These are phyloP conservation scores for Nicator chloris DNA, from an alignment of 2,113 vertebrate genomes.

Conservation along the genomic window DNA sequence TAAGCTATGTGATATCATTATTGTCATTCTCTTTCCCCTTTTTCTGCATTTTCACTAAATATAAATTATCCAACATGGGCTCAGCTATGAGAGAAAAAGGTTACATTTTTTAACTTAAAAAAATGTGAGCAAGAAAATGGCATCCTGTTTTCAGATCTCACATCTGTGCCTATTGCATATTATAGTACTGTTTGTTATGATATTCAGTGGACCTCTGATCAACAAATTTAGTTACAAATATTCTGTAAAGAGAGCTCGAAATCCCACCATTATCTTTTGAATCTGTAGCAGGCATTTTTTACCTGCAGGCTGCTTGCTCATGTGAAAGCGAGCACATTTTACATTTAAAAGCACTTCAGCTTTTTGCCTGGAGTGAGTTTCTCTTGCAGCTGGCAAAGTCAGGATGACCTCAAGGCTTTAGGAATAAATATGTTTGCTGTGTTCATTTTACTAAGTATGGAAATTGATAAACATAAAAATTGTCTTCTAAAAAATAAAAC, in stretches of 20 bases:
- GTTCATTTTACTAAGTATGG: not conserved
- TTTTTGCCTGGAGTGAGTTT: constrained; percentile 63
- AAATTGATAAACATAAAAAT: not conserved
- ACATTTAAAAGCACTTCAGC: constrained; percentile 65
- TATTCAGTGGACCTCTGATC: not conserved
- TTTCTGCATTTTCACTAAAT: not conserved
- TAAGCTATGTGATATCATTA: not conserved
- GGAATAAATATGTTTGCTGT: constrained; percentile 27
- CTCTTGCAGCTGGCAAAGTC: constrained; percentile 55
- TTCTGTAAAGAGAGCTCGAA: constrained; percentile 23
- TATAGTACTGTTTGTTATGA: not conserved
- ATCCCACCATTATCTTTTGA: constrained; percentile 23
- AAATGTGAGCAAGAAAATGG: not conserved
- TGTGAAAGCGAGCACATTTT: constrained; percentile 64
- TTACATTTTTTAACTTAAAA: not conserved
- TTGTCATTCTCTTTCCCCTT: not conserved
- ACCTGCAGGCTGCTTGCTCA: constrained; percentile 56
- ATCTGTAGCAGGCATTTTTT: not conserved
- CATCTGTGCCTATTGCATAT: not conserved
- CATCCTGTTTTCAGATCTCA: not conserved
- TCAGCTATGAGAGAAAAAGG: not conserved
- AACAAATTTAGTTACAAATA: constrained; percentile 14
- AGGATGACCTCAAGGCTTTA: constrained; percentile 52
- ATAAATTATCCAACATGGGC: not conserved
- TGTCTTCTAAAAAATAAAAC: not conserved